Conservation (phyloP, 2,113 vertebrate genomes). For the Ploceus nigricollis region DNA sequence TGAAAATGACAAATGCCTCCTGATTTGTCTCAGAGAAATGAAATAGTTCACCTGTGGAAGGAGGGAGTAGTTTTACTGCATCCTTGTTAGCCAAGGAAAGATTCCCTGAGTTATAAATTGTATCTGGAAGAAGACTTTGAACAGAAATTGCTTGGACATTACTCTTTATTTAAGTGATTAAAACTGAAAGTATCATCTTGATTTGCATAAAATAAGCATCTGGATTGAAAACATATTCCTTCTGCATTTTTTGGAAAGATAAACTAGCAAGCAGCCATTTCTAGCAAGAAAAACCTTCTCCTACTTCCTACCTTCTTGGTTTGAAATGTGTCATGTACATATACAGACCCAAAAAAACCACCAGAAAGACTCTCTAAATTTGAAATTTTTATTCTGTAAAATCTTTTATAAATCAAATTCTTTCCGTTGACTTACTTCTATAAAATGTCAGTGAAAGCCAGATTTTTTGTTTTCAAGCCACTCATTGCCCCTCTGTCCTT, state of each 20-base stretch:
- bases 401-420: background rate
- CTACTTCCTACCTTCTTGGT: background rate
- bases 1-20: conserved; percentile 45
- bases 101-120: background rate
- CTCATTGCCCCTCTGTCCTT: background rate
- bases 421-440: background rate
- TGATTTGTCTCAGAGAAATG: conserved; percentile 40
- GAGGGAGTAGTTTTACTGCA: background rate
- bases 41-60: conserved; percentile 3
- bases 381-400: background rate
- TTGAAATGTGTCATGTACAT: background rate
- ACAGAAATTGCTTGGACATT: background rate
- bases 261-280: background rate
- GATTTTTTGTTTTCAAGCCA: background rate
- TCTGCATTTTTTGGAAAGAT: background rate
- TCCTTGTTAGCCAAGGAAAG: background rate
- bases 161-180: conserved; percentile 25
- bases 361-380: background rate
- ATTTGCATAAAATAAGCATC: conserved; percentile 48
- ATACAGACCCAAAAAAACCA: background rate
- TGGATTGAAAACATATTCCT: background rate
- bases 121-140: conserved; percentile 12
- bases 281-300: background rate
- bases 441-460: background rate
- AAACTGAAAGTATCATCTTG: background rate